Base-by-base conservation (phyloP, 2,797 vertebrate species). In the Uromys caudimaculatus region DNA sequence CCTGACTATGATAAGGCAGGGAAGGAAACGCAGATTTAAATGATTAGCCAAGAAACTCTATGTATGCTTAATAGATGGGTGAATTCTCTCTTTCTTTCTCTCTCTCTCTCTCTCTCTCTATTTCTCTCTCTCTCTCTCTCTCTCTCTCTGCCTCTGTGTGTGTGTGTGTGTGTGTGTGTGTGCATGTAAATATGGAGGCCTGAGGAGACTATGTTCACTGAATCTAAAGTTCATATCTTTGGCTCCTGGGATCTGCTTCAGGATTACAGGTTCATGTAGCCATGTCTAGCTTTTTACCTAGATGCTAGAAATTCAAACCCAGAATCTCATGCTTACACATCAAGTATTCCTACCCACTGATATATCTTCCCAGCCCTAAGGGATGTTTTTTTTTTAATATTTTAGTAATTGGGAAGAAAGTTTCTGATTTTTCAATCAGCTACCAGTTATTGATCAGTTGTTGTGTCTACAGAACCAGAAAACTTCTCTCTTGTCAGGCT, bases 1-100 rank as follows among this genome's bases (percentile, higher is more conserved):
- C 71, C 21, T 94, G 54, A 24, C 21, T 79, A 69, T 95, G 35
- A 38, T 56, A 87, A 89, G 16, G 35, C 89, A 91, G 16, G 21
- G 75, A 94, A 47, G 12, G 6, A 88, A 62, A 84, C 24, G 86
- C 4, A 32, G 6, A 50, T 4, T 64, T 52, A 64, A 85, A 92
- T 83, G 75, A 77, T 91, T 82, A 89, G 47, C 11, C 67, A 91
- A 44, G 54, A 89, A 89, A 93, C 58, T 62, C 13, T 81, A 75
- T 91, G 71, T 47, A n/a, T 50, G 10, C 16, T 58, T 89, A 13
- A 84, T 14, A 71, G 69, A 19, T 21, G 1, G 73, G 23, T 13
- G 17, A 79, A 78, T 56, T 29, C 35, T 44, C 44, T 44, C 44
- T 44, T 6, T 44, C 44, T 44, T 6, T 44, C 44, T 44, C 44